phyloP scores from a whole-genome alignment of 2,113 vertebrate species.

The Muntiacus reevesi region DNA sequence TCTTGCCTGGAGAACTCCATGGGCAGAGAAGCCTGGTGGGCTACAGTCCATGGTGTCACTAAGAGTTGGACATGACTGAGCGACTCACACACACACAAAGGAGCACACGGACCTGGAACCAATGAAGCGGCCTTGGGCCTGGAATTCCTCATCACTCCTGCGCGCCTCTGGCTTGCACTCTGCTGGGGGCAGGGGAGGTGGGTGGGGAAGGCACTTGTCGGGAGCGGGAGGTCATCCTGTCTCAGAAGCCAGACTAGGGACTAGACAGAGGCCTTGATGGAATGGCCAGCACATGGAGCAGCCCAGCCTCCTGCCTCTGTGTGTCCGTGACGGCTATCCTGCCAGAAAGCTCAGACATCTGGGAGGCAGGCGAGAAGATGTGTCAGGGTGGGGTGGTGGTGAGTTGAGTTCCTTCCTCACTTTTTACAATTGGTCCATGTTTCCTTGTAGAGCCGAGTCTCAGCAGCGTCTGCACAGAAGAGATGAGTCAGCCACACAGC shows the following conservation, averaged over 20 bases:
- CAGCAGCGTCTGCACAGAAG: background rate
- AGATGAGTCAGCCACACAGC: background rate
- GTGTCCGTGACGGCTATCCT: background rate
- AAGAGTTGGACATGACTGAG: background rate
- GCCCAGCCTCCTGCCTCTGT: background rate
- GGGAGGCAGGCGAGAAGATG: background rate
- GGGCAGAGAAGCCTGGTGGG: background rate
- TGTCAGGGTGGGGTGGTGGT: background rate
- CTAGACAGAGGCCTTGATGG: background rate
- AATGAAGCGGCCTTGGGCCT: too few relatives aligned
- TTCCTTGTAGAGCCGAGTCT: background rate
- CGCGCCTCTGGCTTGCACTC: fast-evolving
- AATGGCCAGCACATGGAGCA: fast-evolving
- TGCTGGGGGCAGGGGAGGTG: fast-evolving
- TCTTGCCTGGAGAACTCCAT: background rate
- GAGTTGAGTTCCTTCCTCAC: background rate
- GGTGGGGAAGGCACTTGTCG: background rate
- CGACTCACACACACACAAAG: background rate
- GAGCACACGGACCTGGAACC: fast-evolving
- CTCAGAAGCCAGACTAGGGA: too few relatives aligned
- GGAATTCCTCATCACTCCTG: background rate
- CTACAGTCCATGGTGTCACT: background rate
- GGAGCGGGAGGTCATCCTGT: fast-evolving
- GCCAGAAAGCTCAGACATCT: background rate
- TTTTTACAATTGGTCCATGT: background rate